Evolutionary conservation across 1,140 invertebrate genomes (phyloP), one percentile per base, ranked within the genome.

Genomic region (Wasmannia auropunctata): DNA sequence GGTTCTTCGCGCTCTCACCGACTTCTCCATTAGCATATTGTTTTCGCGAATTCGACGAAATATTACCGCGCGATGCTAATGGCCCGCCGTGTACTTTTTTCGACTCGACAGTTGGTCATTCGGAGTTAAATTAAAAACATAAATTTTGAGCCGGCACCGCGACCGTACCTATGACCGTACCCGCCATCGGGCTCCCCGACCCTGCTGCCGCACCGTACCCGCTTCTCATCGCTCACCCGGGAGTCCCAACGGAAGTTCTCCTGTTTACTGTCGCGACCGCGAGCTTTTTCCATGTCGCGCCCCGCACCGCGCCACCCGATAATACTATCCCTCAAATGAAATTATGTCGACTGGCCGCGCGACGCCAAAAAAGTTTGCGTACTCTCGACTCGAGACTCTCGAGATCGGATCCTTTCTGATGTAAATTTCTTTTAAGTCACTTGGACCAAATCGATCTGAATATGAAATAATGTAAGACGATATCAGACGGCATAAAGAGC

Each of bases 111-210:
- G 94, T 93, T 94, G 94, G 93, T 95, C 93, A 95, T 94, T 94
- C 93, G 92, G 92, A 93, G 93, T 95, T 90, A 94, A 95, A 94
- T 95, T 94, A 95, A 95, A 95, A 94, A 94, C 94, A 95, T 95
- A 95, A 95, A 95, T 95, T 95, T 93, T 87, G 83, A 90, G 79
- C 85, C 83, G 83, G 81, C 85, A 90, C 75, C 86, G n/a, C 84
- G 70, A 75, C 67, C 16, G 63, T 80, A 83, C 85, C 87, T 76
- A 76, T 65, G 65, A 62, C 67, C 28, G 51, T 37, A 10, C 62
- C n/a, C 75, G 54, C 51, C 69, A 22, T 40, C 63, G 43, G 54
- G 6, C 75, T 54, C 62, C 51, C 87, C 88, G 63, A 87, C 85
- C 85, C 87, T 60, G 84, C 86, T 65, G 75, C 70, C 86, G 25